Percentiles rank a stretch among this genome's conserved stretches.
Conservation (phyloP, 2,888 invertebrate genomes). For the Helicoverpa assulta region DNA sequence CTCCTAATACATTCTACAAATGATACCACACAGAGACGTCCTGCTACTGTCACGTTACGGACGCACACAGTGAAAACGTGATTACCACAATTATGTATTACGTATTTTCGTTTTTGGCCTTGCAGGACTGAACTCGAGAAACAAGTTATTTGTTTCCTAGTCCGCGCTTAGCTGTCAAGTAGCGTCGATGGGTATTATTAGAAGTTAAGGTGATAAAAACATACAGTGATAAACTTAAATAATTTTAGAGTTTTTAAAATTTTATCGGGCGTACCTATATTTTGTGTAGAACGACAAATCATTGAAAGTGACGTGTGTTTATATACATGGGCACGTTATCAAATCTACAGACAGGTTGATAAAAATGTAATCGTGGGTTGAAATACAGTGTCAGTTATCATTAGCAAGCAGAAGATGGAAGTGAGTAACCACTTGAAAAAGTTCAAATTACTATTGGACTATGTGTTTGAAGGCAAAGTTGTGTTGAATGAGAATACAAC, state of each 20-base stretch:
- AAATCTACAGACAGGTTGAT: slow-evolving; percentile 38
- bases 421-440: slow-evolving; percentile 65
- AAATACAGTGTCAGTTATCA: slow-evolving; percentile 27
- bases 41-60: slow-evolving; percentile 3
- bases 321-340: slow-evolving; percentile 30
- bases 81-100: slow-evolving; percentile 10
- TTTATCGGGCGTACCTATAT: background rate
- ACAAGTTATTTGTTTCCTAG: slow-evolving; percentile 26
- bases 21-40: background rate
- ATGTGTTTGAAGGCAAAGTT: slow-evolving; percentile 64
- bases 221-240: background rate
- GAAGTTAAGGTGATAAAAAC: background rate
- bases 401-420: slow-evolving; percentile 62
- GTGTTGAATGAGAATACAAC: slow-evolving; percentile 63
- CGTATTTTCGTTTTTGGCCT: slow-evolving; percentile 25
- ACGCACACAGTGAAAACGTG: slow-evolving; percentile 12
- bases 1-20: slow-evolving; percentile 1
- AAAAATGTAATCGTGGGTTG: slow-evolving; percentile 39
- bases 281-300: background rate
- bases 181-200: background rate
- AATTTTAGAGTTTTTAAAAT: background rate
- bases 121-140: slow-evolving; percentile 13
- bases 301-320: background rate
- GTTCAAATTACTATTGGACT: slow-evolving; percentile 65
- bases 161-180: slow-evolving; percentile 12